Evolutionary conservation across 2,113 vertebrate species (phyloP).

Genomic region (Irena cyanogastra): DNA sequence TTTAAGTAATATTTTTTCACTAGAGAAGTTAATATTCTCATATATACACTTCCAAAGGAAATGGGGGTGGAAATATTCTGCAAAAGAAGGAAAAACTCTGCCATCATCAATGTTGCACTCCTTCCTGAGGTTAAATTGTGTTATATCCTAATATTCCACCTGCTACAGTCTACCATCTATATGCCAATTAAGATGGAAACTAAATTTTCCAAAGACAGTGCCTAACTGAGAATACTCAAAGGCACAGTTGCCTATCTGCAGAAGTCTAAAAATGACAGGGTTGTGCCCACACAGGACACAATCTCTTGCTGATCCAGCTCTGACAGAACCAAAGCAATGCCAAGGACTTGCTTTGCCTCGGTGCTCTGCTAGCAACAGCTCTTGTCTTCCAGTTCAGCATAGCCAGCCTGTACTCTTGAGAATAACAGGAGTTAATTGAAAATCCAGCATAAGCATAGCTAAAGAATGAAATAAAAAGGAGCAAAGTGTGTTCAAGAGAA

Average conservation of each 20-base stretch:
- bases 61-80: not conserved
- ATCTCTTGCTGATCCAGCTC: not conserved
- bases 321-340: not conserved
- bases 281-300: not conserved
- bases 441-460: not conserved
- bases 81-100: not conserved
- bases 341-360: not conserved
- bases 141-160: not conserved
- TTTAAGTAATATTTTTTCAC: not conserved
- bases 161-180: not conserved
- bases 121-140: not conserved
- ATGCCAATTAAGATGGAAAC: not conserved
- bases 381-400: not conserved
- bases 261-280: not conserved
- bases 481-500: accelerated
- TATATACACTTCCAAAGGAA: not conserved
- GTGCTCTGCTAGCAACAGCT: not conserved
- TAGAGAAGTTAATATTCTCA: not conserved
- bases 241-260: not conserved
- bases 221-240: not conserved
- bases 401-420: not conserved
- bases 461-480: not conserved
- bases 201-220: not conserved
- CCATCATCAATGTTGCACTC: not conserved
- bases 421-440: not conserved